Percentiles rank a stretch among this genome's conserved stretches.
Conservation (phyloP, 2,797 vertebrate genomes). For the Garrulus glandarius region DNA sequence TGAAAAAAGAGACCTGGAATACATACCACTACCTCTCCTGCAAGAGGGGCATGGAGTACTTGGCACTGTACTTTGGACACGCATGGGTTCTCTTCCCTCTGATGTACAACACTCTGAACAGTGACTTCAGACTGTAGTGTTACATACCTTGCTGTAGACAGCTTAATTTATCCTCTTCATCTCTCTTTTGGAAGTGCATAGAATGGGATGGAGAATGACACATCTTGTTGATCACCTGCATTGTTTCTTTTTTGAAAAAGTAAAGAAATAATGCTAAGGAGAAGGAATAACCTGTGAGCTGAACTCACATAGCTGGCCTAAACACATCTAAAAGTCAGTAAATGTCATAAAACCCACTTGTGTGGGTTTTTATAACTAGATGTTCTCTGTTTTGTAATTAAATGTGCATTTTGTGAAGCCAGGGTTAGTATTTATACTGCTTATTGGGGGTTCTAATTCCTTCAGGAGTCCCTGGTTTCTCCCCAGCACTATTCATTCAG, state of each 20-base stretch:
- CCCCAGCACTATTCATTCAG: background rate
- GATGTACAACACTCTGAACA: background rate
- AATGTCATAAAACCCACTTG: background rate
- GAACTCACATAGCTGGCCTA: background rate
- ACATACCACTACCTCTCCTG: background rate
- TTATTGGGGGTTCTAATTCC: background rate
- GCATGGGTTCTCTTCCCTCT: background rate
- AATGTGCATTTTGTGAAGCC: background rate
- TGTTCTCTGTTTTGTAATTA: background rate
- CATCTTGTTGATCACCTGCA: background rate
- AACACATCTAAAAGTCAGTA: background rate
- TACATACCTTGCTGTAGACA: background rate
- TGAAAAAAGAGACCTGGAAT: background rate
- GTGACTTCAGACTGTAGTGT: background rate
- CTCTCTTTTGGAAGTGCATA: background rate
- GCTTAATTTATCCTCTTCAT: background rate
- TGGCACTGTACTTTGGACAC: background rate
- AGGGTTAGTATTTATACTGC: background rate
- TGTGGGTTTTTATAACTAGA: background rate
- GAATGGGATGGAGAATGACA: background rate
- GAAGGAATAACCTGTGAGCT: background rate
- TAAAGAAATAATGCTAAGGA: background rate
- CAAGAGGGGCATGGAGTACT: background rate
- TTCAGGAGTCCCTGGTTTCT: background rate
- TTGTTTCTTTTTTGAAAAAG: background rate